Percentiles rank a stretch among this genome's conserved stretches.
Conservation (phyloP, 2,888 invertebrate species). For the Bhutanitis thaidina region DNA sequence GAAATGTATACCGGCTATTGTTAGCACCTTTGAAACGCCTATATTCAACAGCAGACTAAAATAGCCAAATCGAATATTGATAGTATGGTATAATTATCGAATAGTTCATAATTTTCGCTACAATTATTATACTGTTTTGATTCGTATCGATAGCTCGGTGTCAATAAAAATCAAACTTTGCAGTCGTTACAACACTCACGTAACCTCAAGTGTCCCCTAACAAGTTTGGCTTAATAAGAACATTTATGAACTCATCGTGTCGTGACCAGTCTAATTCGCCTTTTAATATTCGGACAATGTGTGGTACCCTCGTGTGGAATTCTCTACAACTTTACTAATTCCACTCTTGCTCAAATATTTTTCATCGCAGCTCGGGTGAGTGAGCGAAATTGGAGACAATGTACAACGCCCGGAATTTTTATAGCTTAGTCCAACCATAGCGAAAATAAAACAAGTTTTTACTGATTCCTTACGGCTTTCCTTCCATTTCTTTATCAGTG, state of each 20-base stretch:
- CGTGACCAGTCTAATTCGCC: conserved; percentile 61
- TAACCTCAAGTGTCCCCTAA: conserved; percentile 41
- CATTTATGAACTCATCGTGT: conserved; percentile 56
- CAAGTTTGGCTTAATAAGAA: conserved; percentile 53
- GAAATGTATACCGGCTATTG: too few relatives aligned
- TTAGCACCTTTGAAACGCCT: too few relatives aligned
- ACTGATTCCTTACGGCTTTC: conserved; percentile 38
- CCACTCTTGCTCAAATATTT: conserved; percentile 49
- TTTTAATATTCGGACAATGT: conserved; percentile 71
- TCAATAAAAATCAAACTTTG: conserved; percentile 22
- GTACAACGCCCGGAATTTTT: conserved; percentile 52
- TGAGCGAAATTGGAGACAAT: conserved; percentile 56
- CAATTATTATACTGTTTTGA: too few relatives aligned
- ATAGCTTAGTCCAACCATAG: conserved; percentile 43
- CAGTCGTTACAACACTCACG: conserved; percentile 35
- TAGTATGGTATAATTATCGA: too few relatives aligned
- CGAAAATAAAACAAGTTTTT: conserved; percentile 48
- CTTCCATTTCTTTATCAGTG: conserved; percentile 8
- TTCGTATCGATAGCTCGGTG: neutral
- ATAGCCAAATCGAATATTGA: too few relatives aligned
- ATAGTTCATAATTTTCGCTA: too few relatives aligned
- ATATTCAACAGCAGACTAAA: too few relatives aligned
- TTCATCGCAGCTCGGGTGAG: conserved; percentile 43
- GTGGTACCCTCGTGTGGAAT: conserved; percentile 44
- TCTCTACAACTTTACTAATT: conserved; percentile 57